Conservation (phyloP, 1,140 invertebrate genomes). For the Choristoneura fumiferana region DNA sequence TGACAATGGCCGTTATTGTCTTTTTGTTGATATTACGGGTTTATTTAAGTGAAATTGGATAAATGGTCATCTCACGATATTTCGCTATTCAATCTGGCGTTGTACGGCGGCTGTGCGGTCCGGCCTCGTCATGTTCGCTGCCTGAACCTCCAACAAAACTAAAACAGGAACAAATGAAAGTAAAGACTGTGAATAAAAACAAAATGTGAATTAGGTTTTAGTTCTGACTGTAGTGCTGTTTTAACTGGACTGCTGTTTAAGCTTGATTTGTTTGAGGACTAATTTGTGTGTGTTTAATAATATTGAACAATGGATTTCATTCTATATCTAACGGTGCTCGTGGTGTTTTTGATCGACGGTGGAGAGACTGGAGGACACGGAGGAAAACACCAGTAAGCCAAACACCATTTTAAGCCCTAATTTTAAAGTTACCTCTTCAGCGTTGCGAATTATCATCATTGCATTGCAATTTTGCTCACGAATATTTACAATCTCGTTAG, state of each 20-base stretch:
- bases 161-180: conserved; percentile 45
- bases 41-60: conserved; percentile 76
- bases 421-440: neutral
- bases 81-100: conserved; percentile 54
- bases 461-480: conserved; percentile 18
- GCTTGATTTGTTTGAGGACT: conserved; percentile 24
- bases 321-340: conserved; percentile 51
- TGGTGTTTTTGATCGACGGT: conserved; percentile 47
- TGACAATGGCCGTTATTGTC: conserved; percentile 50
- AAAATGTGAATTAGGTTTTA: conserved; percentile 54
- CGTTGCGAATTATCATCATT: conserved; percentile 19
- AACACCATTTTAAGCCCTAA: conserved; percentile 12
- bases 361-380: conserved; percentile 62
- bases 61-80: conserved; percentile 70
- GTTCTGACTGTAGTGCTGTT: conserved; percentile 27
- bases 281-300: conserved; percentile 24
- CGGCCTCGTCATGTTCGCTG: conserved; percentile 30
- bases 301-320: conserved; percentile 49
- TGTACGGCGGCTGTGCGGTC: conserved; percentile 38
- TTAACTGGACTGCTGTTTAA: conserved; percentile 20
- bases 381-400: conserved; percentile 65
- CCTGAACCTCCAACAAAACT: conserved; percentile 42
- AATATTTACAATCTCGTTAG: neutral
- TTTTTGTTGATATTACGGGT: conserved; percentile 73
- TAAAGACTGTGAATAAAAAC: conserved; percentile 44